Percentiles rank a stretch among this genome's conserved stretches.
Conservation (phyloP, 2,113 vertebrate species). For the Podarcis muralis region DNA sequence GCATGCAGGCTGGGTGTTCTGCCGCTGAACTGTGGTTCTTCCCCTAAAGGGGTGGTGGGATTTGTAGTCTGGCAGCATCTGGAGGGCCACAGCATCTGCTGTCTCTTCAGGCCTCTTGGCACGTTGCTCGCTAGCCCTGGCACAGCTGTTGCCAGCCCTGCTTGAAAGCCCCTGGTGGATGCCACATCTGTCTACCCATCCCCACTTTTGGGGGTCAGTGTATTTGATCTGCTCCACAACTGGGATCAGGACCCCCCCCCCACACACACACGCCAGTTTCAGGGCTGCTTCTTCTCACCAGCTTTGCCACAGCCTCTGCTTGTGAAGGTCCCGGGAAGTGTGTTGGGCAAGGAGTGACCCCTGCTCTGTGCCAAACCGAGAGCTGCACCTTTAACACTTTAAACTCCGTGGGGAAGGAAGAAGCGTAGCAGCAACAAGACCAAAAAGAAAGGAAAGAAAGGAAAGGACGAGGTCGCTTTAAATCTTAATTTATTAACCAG, state of each 20-base stretch:
- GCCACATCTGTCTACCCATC: too few relatives aligned
- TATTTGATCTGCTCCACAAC: neutral
- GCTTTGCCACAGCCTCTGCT: constrained; percentile 30
- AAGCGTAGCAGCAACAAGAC: neutral
- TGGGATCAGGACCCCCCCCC: fast-evolving
- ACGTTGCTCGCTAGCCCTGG: neutral
- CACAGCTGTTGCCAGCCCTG: neutral
- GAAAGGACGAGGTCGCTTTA: constrained; percentile 52
- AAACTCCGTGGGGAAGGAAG: constrained; percentile 63
- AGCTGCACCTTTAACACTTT: constrained; percentile 74
- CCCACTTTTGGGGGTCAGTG: neutral
- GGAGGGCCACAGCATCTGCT: too few relatives aligned
- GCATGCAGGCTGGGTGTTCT: too few relatives aligned
- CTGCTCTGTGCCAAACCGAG: constrained; percentile 44
- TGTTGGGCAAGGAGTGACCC: neutral
- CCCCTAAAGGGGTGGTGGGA: too few relatives aligned
- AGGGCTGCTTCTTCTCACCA: constrained; percentile 1
- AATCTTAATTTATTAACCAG: constrained; percentile 81
- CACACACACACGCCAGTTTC: neutral
- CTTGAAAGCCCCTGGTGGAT: neutral
- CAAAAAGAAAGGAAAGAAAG: neutral
- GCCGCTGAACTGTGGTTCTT: too few relatives aligned
- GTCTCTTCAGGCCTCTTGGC: neutral
- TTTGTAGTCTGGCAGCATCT: neutral
- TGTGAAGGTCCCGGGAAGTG: constrained; percentile 2